These are phyloP conservation scores for Heteractis magnifica DNA, from an alignment of 92 coral and sea anemone species.

Conservation along the genomic window DNA sequence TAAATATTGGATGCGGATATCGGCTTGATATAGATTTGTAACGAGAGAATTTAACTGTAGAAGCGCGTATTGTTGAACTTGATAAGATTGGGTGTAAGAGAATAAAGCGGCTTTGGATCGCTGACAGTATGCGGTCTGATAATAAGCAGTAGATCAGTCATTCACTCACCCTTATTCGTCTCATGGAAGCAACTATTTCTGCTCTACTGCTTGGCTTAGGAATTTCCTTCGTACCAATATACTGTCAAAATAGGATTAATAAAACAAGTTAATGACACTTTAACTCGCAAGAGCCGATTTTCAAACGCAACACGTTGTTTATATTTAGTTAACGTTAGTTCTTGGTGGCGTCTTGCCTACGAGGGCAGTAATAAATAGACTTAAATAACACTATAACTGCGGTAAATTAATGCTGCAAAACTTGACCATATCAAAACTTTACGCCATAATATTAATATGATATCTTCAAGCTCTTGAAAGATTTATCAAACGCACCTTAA, in stretches of 20 bases:
- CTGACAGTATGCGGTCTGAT: neutral
- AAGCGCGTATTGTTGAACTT: neutral
- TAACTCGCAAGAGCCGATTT: neutral
- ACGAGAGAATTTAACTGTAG: too few relatives aligned
- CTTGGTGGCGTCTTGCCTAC: neutral
- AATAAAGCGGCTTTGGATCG: neutral
- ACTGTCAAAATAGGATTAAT: constrained; percentile 51
- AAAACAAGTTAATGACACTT: constrained; percentile 4
- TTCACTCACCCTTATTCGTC: constrained; percentile 78
- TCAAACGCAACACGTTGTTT: neutral
- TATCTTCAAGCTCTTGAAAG: neutral
- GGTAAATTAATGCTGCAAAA: neutral
- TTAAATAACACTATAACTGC: neutral
- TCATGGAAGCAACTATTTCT: constrained; percentile 94
- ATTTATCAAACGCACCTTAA: constrained; percentile 60
- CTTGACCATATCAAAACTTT: neutral
- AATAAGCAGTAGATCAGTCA: neutral
- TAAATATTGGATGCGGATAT: too few relatives aligned
- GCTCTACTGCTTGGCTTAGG: constrained; percentile 85
- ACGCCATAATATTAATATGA: neutral
- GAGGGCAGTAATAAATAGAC: neutral
- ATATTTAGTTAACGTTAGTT: neutral
- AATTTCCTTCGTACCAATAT: constrained; percentile 92
- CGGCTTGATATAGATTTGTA: too few relatives aligned
- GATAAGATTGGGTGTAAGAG: neutral